Evolutionary conservation across 2,113 vertebrate genomes (phyloP).

Genomic region (Chaenocephalus aceratus): DNA sequence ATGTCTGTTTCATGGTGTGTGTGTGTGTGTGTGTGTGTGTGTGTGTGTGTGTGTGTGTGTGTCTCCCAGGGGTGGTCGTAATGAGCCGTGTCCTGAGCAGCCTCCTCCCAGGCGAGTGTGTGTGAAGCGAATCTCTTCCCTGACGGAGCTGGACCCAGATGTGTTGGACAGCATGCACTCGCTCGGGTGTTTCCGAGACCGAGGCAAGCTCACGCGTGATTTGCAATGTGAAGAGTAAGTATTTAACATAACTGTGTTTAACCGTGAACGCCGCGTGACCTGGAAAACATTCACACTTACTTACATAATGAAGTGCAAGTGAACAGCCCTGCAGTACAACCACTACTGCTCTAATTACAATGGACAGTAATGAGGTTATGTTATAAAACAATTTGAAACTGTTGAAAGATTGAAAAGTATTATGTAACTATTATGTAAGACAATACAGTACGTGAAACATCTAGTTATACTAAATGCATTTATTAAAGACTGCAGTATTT

Average conservation of each 20-base stretch:
- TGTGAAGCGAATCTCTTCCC: conserved; percentile 86
- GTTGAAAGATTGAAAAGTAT: neutral
- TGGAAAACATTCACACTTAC: neutral
- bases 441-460: neutral
- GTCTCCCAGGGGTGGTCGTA: conserved; percentile 86
- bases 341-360: neutral
- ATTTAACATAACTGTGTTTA: neutral
- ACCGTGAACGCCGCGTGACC: neutral
- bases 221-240: conserved; percentile 91
- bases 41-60: conserved; percentile 5
- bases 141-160: conserved; percentile 92
- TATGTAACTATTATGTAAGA: neutral
- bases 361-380: neutral
- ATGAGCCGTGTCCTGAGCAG: conserved; percentile 89
- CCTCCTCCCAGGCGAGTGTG: conserved; percentile 89
- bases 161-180: conserved; percentile 95
- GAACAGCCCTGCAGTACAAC: too few relatives aligned
- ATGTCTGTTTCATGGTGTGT: conserved; percentile 11
- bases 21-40: neutral
- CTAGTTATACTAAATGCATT: too few relatives aligned
- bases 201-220: conserved; percentile 89
- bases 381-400: neutral
- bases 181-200: conserved; percentile 92
- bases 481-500: neutral
- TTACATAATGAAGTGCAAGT: neutral